phyloP scores from a whole-genome alignment of 2,888 invertebrate species.

The Caenorhabditis sinica region DNA sequence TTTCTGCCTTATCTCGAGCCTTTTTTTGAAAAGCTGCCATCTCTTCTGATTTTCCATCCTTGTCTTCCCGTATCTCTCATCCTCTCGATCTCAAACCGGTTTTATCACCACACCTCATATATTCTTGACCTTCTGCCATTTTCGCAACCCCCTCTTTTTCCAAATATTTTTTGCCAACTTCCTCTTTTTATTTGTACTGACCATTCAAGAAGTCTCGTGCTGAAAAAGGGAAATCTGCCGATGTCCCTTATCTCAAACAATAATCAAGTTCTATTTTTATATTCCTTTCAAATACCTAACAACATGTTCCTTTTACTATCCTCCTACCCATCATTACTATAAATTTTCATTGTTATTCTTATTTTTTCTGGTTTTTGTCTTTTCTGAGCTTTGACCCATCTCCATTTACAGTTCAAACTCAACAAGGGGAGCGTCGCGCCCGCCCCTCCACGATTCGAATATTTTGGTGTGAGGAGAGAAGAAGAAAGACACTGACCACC shows the following conservation, averaged over 20 bases:
- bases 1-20: background rate
- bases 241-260: slow-evolving; percentile 37
- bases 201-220: slow-evolving; percentile 21
- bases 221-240: slow-evolving; percentile 16
- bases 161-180: slow-evolving; percentile 23
- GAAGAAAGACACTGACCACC: background rate
- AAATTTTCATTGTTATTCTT: slow-evolving; percentile 36
- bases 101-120: slow-evolving; percentile 59
- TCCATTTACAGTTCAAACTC: slow-evolving; percentile 49
- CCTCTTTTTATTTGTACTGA: slow-evolving; percentile 28
- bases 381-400: slow-evolving; percentile 41
- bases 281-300: slow-evolving; percentile 27
- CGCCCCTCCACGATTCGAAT: slow-evolving; percentile 58
- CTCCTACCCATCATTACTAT: background rate
- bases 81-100: slow-evolving; percentile 45
- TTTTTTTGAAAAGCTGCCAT: slow-evolving; percentile 34
- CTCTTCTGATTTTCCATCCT: background rate
- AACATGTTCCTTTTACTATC: slow-evolving; percentile 31
- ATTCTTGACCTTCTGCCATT: slow-evolving; percentile 61
- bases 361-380: slow-evolving; percentile 9
- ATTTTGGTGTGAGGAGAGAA: slow-evolving; percentile 13
- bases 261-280: slow-evolving; percentile 52
- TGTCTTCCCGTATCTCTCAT: background rate
- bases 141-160: background rate
- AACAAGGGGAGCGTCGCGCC: slow-evolving; percentile 54